These are phyloP conservation scores for Gymnothorax javanicus DNA, from an alignment of 2,797 vertebrate genomes.

Conservation along the genomic window DNA sequence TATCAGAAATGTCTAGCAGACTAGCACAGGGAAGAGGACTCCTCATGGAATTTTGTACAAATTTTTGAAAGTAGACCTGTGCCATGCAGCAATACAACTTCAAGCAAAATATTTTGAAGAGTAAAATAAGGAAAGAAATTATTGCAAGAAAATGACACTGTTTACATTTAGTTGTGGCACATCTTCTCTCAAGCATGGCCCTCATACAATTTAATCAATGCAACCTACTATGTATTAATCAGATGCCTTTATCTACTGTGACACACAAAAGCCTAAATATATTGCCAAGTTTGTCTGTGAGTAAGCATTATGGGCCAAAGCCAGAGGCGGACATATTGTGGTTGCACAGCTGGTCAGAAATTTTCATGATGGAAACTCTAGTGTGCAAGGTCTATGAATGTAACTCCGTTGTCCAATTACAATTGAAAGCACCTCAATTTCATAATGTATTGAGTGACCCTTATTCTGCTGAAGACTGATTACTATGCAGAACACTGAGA, in stretches of 20 bases:
- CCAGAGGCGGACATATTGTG: no score
- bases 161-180: background rate
- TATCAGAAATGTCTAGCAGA: background rate
- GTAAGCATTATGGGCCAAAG: no score
- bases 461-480: no score
- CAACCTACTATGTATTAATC: background rate
- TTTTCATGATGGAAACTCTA: no score
- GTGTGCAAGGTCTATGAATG: no score
- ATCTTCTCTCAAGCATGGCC: background rate
- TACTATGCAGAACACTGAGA: no score
- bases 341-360: no score
- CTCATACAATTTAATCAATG: background rate
- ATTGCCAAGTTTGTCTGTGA: background rate
- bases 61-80: background rate
- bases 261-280: background rate
- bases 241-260: background rate
- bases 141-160: background rate
- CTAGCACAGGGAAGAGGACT: background rate
- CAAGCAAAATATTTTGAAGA: background rate
- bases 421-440: no score
- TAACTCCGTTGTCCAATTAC: no score
- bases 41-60: conserved; percentile 8
- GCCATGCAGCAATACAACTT: background rate
- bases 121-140: background rate
- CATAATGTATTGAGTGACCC: no score